A percentile compares a stretch with the other conserved stretches of the same genome.
Evolutionary conservation across 2,888 invertebrate species (phyloP).

Genomic region (Conchocele bisecta): DNA sequence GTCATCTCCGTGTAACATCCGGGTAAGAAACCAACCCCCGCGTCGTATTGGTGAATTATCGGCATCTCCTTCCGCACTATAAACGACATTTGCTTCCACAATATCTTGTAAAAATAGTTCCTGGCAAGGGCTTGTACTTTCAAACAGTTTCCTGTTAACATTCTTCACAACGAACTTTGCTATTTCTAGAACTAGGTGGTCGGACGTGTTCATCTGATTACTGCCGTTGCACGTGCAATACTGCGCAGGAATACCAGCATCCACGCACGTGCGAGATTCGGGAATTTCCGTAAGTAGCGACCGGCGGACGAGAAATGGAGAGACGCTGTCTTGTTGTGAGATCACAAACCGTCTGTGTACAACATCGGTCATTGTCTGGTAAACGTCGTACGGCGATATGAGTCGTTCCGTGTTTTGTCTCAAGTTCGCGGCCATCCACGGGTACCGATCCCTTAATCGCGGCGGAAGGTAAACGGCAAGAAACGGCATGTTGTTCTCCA

Average conservation of each 20-base stretch:
- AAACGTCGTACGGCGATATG: constrained; percentile 92
- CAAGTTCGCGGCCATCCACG: constrained; percentile 87
- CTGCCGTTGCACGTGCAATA: constrained; percentile 94
- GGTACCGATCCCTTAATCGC: constrained; percentile 87
- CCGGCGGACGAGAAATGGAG: background rate
- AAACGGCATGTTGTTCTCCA: constrained; percentile 94
- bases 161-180: constrained; percentile 86
- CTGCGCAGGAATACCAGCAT: constrained; percentile 90
- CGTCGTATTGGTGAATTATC: constrained; percentile 23
- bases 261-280: constrained; percentile 88
- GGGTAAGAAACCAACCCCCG: background rate
- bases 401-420: constrained; percentile 87
- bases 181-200: constrained; percentile 84
- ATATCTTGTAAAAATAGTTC: constrained; percentile 58
- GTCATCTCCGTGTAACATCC: constrained; percentile 13
- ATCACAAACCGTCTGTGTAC: background rate
- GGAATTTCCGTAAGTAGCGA: constrained; percentile 84
- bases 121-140: constrained; percentile 56
- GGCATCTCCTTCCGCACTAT: constrained; percentile 18
- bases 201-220: constrained; percentile 85
- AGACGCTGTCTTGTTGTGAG: no score
- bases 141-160: constrained; percentile 87
- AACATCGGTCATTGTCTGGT: constrained; percentile 90
- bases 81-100: constrained; percentile 33
- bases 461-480: constrained; percentile 89